These are phyloP conservation scores for Leptinotarsa tumamoca DNA, from an alignment of 2,888 invertebrate genomes.

Conservation along the genomic window DNA sequence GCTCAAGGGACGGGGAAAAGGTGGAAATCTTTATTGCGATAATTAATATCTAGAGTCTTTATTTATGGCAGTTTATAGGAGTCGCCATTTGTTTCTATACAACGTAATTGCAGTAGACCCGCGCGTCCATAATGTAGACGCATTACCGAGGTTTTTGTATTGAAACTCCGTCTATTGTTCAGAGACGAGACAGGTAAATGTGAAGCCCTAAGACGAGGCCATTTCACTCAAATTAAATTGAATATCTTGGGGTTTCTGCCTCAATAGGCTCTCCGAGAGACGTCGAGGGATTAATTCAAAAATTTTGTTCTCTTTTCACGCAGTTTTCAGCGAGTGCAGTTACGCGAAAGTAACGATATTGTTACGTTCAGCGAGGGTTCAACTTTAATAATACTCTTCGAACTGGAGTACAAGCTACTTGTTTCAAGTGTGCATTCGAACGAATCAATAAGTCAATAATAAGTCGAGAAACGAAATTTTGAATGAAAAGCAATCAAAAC, in stretches of 20 bases:
- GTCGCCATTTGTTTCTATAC: conserved; percentile 53
- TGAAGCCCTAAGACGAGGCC: conserved; percentile 31
- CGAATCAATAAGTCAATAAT: no score
- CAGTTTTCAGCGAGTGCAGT: neutral
- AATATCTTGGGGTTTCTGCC: conserved; percentile 27
- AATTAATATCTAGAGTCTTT: conserved; percentile 55
- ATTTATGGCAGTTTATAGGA: conserved; percentile 52
- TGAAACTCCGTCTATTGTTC: conserved; percentile 41
- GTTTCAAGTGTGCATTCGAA: no score
- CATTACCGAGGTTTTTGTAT: conserved; percentile 45
- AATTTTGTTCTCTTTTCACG: conserved; percentile 14
- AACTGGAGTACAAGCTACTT: neutral
- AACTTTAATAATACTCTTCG: neutral
- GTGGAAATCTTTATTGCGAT: conserved; percentile 42
- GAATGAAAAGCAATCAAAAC: no score
- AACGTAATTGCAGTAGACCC: conserved; percentile 45
- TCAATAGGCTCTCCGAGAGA: conserved; percentile 19
- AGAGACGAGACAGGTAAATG: conserved; percentile 34
- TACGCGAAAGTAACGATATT: conserved; percentile 12
- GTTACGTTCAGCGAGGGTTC: neutral
- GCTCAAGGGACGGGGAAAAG: neutral
- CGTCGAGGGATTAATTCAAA: conserved; percentile 12
- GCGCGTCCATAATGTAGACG: conserved; percentile 47
- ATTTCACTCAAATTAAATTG: conserved; percentile 38
- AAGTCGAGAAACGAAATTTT: no score